These are phyloP conservation scores for Micoletzkya japonica DNA, from an alignment of 2,888 invertebrate genomes.

Conservation along the genomic window DNA sequence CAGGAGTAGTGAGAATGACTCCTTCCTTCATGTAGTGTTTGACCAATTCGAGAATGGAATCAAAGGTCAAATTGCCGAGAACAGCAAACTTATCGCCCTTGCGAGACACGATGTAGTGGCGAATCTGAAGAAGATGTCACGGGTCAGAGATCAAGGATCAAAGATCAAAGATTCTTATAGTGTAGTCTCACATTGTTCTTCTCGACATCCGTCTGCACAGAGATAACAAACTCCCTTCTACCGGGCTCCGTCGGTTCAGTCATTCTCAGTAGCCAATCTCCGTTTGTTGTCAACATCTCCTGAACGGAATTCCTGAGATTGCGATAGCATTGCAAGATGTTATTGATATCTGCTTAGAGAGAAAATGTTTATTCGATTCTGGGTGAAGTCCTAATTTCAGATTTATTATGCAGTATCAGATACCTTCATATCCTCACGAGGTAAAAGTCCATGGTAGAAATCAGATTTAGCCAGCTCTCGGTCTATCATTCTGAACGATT, in stretches of 20 bases:
- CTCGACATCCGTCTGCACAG: conserved; percentile 16
- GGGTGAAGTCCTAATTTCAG: too few species aligned
- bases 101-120: neutral
- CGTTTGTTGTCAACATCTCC: conserved; percentile 6
- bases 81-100: neutral
- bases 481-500: conserved; percentile 25
- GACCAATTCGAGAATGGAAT: neutral
- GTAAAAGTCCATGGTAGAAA: conserved; percentile 28
- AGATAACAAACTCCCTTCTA: conserved; percentile 12
- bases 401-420: too few species aligned
- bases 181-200: too few species aligned
- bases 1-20: too few species aligned
- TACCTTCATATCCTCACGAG: conserved; percentile 27
- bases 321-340: too few species aligned
- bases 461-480: conserved; percentile 2
- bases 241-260: conserved; percentile 20
- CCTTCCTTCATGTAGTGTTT: neutral
- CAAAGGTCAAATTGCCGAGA: neutral
- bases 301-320: too few species aligned
- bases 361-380: too few species aligned
- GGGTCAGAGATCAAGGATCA: neutral
- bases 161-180: too few species aligned
- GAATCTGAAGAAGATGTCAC: neutral
- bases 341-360: too few species aligned
- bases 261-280: conserved; percentile 16